These are phyloP conservation scores for Protophormia terraenovae DNA, from an alignment of 2,888 invertebrate species.

Conservation along the genomic window DNA sequence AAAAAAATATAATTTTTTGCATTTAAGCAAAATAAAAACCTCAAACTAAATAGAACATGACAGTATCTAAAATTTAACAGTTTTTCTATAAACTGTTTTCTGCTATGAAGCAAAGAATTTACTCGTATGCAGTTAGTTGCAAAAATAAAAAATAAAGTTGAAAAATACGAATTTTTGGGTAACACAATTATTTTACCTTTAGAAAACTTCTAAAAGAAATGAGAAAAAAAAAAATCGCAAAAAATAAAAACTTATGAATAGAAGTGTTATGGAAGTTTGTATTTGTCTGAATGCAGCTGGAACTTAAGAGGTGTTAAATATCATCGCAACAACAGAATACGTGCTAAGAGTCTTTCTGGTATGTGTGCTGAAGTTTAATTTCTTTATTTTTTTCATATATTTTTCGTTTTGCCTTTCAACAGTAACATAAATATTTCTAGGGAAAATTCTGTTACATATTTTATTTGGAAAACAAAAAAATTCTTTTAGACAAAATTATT, in stretches of 20 bases:
- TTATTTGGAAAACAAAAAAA: not conserved
- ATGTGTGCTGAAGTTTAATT: not conserved
- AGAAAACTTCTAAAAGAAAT: not conserved
- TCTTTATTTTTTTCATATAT: not conserved
- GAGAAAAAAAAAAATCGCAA: not conserved
- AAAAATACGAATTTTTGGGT: not conserved
- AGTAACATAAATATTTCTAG: not conserved
- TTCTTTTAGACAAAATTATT: too few species aligned
- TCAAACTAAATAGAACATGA: slow-evolving; percentile 32
- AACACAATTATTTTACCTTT: slow-evolving; percentile 48
- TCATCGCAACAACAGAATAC: slow-evolving; percentile 38
- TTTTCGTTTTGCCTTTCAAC: not conserved
- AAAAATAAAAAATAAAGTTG: too few species aligned
- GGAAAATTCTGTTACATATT: not conserved
- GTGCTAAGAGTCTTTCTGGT: slow-evolving; percentile 11
- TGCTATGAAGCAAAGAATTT: not conserved
- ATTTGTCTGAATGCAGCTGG: slow-evolving; percentile 8
- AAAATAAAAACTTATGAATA: not conserved
- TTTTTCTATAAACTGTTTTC: not conserved
- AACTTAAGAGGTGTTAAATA: slow-evolving; percentile 47
- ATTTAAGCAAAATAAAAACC: slow-evolving; percentile 28
- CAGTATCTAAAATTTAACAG: slow-evolving; percentile 25
- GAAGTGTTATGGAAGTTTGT: not conserved
- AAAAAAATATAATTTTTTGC: not conserved
- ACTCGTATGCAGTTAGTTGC: not conserved